Base-by-base conservation (phyloP, 2,888 invertebrate species). In the Myopa testacea region DNA sequence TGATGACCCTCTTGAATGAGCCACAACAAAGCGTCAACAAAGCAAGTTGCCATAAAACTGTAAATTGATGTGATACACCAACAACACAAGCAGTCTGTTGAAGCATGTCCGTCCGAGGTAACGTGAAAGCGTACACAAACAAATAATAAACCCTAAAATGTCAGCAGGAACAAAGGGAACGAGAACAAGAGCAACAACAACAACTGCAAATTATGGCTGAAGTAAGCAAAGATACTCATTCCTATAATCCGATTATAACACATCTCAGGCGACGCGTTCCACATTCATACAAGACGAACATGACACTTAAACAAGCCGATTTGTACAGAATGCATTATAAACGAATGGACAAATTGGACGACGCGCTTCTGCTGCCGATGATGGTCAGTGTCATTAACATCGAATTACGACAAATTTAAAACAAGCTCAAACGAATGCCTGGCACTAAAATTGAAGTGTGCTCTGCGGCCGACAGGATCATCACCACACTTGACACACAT, bases 381-480 rank as follows among this genome's bases (percentile, higher is more conserved):
- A 26, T 26, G 26, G 26, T 1, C 26, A 69, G 6, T 50, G 74
- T 84, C 85, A 86, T 85, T 86, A 87, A 85, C 86, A 85, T 86
- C 86, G 86, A 85, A 87, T 86, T 85, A 85, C 86, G 84, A 86
- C 86, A 87, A 86, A 74, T 65, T 45, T 50, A 65, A 19, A 60
- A 60, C 72, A 72, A 26, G 26, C 26, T 26, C 26, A 26, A 26
- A 26, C 26, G 26, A 26, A 26, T 26, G 26, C 1, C 26, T 26
- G 26, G 26, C 26, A 26, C 26, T 26, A 26, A 26, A 26, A 26
- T 26, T 26, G 26, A 26, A 26, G 26, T 26, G 26, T 26, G 26
- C 26, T 26, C 1, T 26, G 26, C 2, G 26, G 26, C 26, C 26
- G 26, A n/a, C n/a, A n/a, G n/a, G n/a, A n/a, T n/a, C n/a, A n/a